Conservation (phyloP, 2,888 invertebrate species). For the Drosophila paramelanica region DNA sequence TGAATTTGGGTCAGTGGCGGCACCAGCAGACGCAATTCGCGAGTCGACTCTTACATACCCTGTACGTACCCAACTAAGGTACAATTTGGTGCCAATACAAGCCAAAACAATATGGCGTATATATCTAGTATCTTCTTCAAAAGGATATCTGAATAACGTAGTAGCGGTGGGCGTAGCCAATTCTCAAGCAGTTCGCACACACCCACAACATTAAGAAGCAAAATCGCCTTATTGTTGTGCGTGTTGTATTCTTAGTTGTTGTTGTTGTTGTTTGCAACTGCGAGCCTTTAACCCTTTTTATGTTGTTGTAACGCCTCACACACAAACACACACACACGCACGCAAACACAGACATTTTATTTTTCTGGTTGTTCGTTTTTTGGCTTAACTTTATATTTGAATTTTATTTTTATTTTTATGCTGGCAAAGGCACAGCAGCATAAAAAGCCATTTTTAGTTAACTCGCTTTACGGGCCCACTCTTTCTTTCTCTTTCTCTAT, state of each 20-base stretch:
- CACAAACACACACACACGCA: conserved; percentile 1
- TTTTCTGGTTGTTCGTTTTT: conserved; percentile 67
- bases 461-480: conserved; percentile 34
- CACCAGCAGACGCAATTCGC: not conserved
- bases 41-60: conserved; percentile 37
- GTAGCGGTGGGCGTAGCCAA: conserved; percentile 40
- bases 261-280: conserved; percentile 24
- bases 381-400: conserved; percentile 78
- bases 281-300: conserved; percentile 72
- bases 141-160: conserved; percentile 18
- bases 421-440: conserved; percentile 70
- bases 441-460: conserved; percentile 78
- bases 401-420: conserved; percentile 77
- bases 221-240: conserved; percentile 71
- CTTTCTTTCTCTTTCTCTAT: not conserved
- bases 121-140: not conserved
- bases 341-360: conserved; percentile 50
- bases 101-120: too few species aligned
- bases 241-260: conserved; percentile 41
- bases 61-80: not conserved
- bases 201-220: conserved; percentile 65
- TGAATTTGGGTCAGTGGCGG: conserved; percentile 58
- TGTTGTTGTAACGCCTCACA: conserved; percentile 19
- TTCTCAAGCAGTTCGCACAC: conserved; percentile 43
- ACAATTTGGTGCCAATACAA: not conserved